These are phyloP conservation scores for Tetraodon nigroviridis DNA, from an alignment of 2,113 vertebrate species.

Conservation along the genomic window DNA sequence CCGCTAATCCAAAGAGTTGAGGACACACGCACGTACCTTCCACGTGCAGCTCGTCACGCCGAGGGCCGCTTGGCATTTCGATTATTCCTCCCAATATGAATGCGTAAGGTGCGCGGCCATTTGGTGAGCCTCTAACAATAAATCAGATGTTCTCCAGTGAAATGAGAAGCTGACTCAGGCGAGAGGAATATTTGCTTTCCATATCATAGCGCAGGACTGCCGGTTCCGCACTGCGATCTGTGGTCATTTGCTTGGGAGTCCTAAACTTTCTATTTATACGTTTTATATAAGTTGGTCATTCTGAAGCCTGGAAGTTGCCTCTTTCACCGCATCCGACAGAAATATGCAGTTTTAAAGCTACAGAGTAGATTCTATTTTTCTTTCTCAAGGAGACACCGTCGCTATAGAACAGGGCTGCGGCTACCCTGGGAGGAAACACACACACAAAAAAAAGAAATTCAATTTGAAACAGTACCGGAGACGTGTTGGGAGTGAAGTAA, in stretches of 20 bases:
- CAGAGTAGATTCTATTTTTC: slow-evolving; percentile 3
- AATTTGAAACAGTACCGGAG: slow-evolving; percentile 15
- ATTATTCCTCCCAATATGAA: slow-evolving; percentile 57
- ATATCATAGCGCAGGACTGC: slow-evolving; percentile 21
- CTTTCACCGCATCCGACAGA: slow-evolving; percentile 13
- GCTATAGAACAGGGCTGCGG: too few relatives aligned
- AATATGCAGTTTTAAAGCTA: neutral
- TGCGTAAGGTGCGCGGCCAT: slow-evolving; percentile 40
- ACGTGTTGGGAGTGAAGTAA: slow-evolving; percentile 8
- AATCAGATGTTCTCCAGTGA: slow-evolving; percentile 50
- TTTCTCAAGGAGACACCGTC: slow-evolving; percentile 32
- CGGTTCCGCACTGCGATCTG: slow-evolving; percentile 9
- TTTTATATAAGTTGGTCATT: slow-evolving; percentile 18
- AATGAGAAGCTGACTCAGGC: slow-evolving; percentile 45
- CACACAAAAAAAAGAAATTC: slow-evolving; percentile 15
- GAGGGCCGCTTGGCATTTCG: slow-evolving; percentile 57
- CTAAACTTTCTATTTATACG: too few relatives aligned
- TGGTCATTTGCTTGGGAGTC: slow-evolving; percentile 1
- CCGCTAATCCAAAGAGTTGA: neutral
- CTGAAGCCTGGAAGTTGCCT: slow-evolving; percentile 21
- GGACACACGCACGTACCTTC: too few relatives aligned
- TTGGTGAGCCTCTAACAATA: slow-evolving; percentile 46
- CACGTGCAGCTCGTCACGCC: slow-evolving; percentile 16
- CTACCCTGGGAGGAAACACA: neutral
- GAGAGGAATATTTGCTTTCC: slow-evolving; percentile 5